Evolutionary conservation across 2,888 invertebrate species (phyloP), one percentile per base, ranked within the genome.

Genomic region (Zeuzera pyrina): DNA sequence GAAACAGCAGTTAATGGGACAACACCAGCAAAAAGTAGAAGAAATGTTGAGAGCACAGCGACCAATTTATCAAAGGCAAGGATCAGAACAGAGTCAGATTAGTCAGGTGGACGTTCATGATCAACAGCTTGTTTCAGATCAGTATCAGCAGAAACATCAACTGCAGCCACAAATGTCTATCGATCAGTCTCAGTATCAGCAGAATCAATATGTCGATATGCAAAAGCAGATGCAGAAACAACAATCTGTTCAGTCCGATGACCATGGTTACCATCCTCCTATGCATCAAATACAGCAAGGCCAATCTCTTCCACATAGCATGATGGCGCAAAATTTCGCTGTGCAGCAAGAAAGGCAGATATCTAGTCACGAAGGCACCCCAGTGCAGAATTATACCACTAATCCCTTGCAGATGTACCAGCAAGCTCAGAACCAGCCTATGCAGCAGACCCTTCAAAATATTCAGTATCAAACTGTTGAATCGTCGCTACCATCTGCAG

Each of bases 291-390:
- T 54, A 15, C 65, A 77, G 62, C 81, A 81, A 38, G 85, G 85
- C 1, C 83, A 79, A 45, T 74, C 74, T 12, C 55, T 83, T 3
- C 78, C 78, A 1, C 81, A 74, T 39, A 76, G 68, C 34, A 66
- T 79, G 53, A 59, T 77, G 57, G 61, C 63, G 30, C 78, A 78
- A 24, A 70, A 65, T 43, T 79, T 63, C 52, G 66, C 46, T 49
- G 47, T 65, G 35, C 78, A 78, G 56, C 70, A 60, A 50, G 79
- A 81, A 42, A 61, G 83, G 64, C 78, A 79, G 61, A 78, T 77
- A 52, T 83, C 77, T 70, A 81, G 78, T 73, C 84, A 77, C 59
- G 84, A 84, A 65, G 78, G 83, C 65, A 81, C 79, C 4, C 79
- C 78, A 7, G 76, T 78, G 62, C 84, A 83, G 58, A 77, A 83